A percentile compares a stretch with the other conserved stretches of the same genome.
phyloP scores from a whole-genome alignment of 1,140 invertebrate genomes.

The Coenobita brevimanus region DNA sequence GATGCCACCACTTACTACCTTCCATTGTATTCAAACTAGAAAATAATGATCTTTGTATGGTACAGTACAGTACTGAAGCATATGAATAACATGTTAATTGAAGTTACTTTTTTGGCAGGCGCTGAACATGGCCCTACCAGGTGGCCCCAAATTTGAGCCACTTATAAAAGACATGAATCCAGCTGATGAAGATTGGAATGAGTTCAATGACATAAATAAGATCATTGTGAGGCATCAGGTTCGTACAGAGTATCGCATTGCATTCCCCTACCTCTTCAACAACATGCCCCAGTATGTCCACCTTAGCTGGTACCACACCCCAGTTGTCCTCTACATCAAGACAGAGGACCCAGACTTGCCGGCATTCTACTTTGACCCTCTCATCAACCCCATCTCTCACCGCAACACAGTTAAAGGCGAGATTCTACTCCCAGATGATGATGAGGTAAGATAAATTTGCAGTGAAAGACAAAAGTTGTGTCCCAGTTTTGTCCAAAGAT shows the following conservation, averaged over 20 bases:
- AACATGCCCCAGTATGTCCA: conserved; percentile 98
- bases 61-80: too few relatives aligned
- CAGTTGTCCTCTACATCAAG: conserved; percentile 99
- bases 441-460: conserved; percentile 68
- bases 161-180: conserved; percentile 97
- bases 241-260: conserved; percentile 98
- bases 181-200: conserved; percentile 99
- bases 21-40: too few relatives aligned
- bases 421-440: conserved; percentile 70
- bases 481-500: too few relatives aligned
- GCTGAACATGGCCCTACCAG: conserved; percentile 99
- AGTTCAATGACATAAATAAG: conserved; percentile 99
- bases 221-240: conserved; percentile 99
- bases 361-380: conserved; percentile 99
- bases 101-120: conserved; percentile 75
- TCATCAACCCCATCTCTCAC: conserved; percentile 99
- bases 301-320: conserved; percentile 97
- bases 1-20: too few relatives aligned
- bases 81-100: too few relatives aligned
- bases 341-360: conserved; percentile 99
- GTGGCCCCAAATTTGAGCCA: conserved; percentile 99
- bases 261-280: conserved; percentile 99
- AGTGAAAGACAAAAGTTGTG: too few relatives aligned
- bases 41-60: too few relatives aligned
- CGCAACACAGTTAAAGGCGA: conserved; percentile 86